phyloP scores from a whole-genome alignment of 2,797 vertebrate genomes.

The Linurgus olivaceus region DNA sequence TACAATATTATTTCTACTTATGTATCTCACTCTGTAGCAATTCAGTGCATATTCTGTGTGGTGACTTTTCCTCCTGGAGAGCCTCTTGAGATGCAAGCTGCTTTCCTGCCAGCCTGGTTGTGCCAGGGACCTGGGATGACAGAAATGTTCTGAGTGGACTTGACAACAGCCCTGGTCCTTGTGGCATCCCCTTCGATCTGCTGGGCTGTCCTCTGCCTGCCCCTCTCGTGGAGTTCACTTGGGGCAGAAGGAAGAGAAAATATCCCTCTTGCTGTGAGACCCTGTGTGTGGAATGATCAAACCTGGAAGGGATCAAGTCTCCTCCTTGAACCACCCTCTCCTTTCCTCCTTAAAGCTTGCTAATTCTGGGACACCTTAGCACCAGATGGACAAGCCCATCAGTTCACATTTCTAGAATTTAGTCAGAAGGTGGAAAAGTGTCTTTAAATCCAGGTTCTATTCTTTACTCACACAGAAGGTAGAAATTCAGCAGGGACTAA shows the following conservation, averaged over 20 bases:
- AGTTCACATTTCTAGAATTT: background rate
- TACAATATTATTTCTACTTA: background rate
- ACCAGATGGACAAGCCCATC: background rate
- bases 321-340: background rate
- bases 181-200: background rate
- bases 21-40: background rate
- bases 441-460: background rate
- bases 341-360: background rate
- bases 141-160: background rate
- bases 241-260: background rate
- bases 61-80: background rate
- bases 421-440: background rate
- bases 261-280: background rate
- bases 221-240: rapidly evolving
- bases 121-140: rapidly evolving
- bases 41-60: background rate
- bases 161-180: background rate
- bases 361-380: background rate
- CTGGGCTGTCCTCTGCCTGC: background rate
- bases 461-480: background rate
- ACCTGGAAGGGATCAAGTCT: background rate
- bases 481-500: background rate
- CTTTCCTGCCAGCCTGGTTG: background rate
- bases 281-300: background rate
- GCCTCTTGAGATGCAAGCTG: background rate